phyloP scores from a whole-genome alignment of 2,797 vertebrate species.

The Amazona ochrocephala region DNA sequence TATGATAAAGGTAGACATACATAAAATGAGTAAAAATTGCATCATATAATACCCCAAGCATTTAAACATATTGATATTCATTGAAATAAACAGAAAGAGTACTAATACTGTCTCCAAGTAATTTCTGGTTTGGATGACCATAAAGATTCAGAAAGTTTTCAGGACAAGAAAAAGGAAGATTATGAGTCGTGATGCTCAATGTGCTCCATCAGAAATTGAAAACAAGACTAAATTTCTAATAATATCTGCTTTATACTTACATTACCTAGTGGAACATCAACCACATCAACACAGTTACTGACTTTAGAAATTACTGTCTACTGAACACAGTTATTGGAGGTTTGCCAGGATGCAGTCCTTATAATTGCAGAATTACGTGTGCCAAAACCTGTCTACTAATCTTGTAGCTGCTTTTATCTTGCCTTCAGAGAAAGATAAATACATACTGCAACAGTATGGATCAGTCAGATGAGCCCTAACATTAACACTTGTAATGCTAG shows the following conservation, averaged over 20 bases:
- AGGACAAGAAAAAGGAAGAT: neutral
- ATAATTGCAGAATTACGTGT: neutral
- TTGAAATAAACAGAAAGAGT: neutral
- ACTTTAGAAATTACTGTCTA: neutral
- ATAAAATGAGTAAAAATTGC: neutral
- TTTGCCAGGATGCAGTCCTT: neutral
- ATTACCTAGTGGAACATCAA: neutral
- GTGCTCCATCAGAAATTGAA: neutral
- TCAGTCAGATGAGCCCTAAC: accelerated
- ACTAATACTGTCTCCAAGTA: neutral
- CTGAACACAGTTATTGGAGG: neutral
- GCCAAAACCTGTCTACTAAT: neutral
- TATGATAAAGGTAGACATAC: neutral
- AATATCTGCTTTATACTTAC: neutral
- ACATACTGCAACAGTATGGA: neutral
- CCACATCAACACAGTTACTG: neutral
- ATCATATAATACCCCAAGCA: neutral
- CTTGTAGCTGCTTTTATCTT: neutral
- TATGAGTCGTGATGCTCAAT: accelerated
- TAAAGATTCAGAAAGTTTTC: neutral
- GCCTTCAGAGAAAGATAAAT: neutral
- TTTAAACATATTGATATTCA: neutral
- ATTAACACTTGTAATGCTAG: neutral
- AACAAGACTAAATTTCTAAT: neutral
- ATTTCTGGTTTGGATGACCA: neutral